Conservation (phyloP, 2,113 vertebrate genomes). For the Hystrix brachyura region DNA sequence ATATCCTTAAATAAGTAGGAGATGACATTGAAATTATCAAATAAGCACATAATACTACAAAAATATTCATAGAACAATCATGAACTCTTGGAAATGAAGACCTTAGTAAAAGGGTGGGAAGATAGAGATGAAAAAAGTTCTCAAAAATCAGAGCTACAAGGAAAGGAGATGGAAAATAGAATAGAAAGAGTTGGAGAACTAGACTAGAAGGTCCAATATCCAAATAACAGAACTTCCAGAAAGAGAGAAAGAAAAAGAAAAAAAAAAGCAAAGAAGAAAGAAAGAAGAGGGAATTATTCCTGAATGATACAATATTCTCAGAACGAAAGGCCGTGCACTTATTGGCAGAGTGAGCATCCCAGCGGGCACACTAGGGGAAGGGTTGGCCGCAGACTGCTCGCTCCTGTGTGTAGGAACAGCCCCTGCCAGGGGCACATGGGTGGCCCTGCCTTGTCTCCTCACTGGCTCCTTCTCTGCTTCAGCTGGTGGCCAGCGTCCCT, state of each 20-base stretch:
- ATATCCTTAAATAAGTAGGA: background rate
- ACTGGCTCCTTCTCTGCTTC: background rate
- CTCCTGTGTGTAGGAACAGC: background rate
- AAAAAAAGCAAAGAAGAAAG: background rate
- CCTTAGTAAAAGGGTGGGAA: background rate
- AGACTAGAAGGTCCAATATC: background rate
- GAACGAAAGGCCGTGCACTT: background rate
- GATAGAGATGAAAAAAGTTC: background rate
- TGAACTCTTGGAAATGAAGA: background rate
- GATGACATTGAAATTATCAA: background rate
- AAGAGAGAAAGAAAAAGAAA: background rate
- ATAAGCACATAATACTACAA: background rate
- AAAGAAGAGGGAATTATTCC: background rate
- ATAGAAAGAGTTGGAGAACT: background rate
- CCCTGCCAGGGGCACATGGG: no score
- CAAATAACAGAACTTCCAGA: background rate
- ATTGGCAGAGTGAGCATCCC: background rate
- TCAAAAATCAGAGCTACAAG: background rate
- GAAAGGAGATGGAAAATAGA: background rate
- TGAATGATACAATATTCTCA: background rate
- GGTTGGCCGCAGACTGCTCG: background rate
- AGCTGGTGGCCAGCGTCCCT: background rate
- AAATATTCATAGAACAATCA: background rate
- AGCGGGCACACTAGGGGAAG: background rate
- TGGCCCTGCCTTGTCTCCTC: background rate